Evolutionary conservation across 2,797 vertebrate species (phyloP), one percentile per base, ranked within the genome.

Genomic region (Chaetodon trifasciatus): DNA sequence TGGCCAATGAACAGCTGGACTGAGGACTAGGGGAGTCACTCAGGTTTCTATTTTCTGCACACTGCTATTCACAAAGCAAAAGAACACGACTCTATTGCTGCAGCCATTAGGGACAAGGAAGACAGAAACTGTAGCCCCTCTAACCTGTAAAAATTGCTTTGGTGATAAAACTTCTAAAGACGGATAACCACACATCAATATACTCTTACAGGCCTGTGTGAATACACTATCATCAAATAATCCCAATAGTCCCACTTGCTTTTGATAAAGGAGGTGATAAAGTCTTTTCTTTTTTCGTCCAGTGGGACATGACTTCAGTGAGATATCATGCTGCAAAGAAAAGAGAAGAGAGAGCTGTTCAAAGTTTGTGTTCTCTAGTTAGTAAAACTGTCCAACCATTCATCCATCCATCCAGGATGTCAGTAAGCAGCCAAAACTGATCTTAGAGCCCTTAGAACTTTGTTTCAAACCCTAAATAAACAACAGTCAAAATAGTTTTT

Each of bases 31-130:
- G 21, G 50, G 53, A 72, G 69, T 76, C 71, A 56, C 47, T 71
- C 46, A 23, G 9, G 52, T 67, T 80, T 83, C 79, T 88, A 70
- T 83, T 78, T 84, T 81, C 74, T 79, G 6, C 52, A 39, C 16
- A 9, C 13, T 50, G 70, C 84, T 74, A 70, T 79, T 77, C 28
- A 55, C 49, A 82, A 23, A 74, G 69, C 61, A 23, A 28, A 61
- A 53, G 47, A 65, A 53, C 50, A 53, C 0, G 39, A 52, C 53
- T 76, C 71, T 37, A 49, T 17, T 35, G 40, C 71, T 39, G 16
- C 9, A 0, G 24, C 64, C 56, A 7, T 64, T 8, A 21, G 23
- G 0, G 67, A 53, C 65, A 37, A 50, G 15, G 73, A 70, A 63
- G 19, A 78, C 62, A 42, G 74, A 28, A 78, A 28, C 23, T 40